These are phyloP conservation scores for Columba guinea DNA, from an alignment of 2,797 vertebrate species.

Conservation along the genomic window DNA sequence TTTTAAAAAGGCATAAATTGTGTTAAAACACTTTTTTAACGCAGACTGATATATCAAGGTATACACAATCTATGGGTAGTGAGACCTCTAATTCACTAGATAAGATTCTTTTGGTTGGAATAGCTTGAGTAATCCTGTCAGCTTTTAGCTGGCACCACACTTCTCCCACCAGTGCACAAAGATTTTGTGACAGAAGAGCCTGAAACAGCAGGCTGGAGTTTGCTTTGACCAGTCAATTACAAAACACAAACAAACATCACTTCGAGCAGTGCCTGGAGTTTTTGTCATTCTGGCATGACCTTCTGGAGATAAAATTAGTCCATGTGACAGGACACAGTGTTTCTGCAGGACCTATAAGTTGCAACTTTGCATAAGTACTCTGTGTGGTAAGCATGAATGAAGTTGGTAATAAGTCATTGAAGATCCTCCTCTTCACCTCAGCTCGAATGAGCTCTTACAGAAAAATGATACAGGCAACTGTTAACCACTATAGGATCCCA, in stretches of 20 bases:
- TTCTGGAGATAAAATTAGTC: not conserved
- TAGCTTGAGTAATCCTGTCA: not conserved
- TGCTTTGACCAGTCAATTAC: not conserved
- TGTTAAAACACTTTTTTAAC: not conserved
- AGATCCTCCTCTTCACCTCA: not conserved
- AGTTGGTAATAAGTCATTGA: not conserved
- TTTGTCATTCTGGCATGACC: not conserved
- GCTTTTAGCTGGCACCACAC: not conserved
- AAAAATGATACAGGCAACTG: not conserved
- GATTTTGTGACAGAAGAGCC: not conserved
- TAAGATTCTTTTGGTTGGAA: not conserved
- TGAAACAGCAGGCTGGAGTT: not conserved
- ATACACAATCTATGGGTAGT: not conserved
- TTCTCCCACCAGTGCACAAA: not conserved
- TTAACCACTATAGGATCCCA: not conserved
- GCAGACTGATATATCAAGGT: not conserved
- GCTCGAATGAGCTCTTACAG: not conserved
- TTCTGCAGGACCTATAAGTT: not conserved
- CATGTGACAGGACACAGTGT: not conserved
- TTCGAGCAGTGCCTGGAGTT: not conserved
- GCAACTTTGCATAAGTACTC: not conserved
- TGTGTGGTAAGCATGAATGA: not conserved
- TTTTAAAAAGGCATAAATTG: not conserved
- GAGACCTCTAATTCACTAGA: not conserved
- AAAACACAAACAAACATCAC: accelerated